phyloP scores from a whole-genome alignment of 2,888 invertebrate genomes.

The Drosophila recens region DNA sequence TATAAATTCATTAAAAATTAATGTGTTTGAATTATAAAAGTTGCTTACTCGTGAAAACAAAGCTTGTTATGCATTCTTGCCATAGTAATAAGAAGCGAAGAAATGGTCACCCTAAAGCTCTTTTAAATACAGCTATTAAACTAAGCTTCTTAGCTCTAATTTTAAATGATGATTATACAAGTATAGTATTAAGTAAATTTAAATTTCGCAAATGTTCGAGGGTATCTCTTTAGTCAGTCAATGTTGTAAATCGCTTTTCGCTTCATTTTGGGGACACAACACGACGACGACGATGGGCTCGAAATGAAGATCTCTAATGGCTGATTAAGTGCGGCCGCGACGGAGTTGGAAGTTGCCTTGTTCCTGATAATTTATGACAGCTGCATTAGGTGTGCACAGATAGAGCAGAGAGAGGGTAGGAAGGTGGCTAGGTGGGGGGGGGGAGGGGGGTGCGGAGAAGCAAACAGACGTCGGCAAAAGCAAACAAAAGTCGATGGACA shows the following conservation, averaged over 20 bases:
- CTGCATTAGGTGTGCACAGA: slow-evolving; percentile 46
- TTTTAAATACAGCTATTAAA: not conserved
- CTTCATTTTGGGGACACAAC: slow-evolving; percentile 53
- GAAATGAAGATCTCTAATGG: slow-evolving; percentile 75
- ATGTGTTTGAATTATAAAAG: too few relatives aligned
- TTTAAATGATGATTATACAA: not conserved
- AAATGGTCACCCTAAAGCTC: slow-evolving; percentile 10
- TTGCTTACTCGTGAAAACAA: not conserved
- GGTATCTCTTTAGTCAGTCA: slow-evolving; percentile 2
- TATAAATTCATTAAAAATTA: too few relatives aligned
- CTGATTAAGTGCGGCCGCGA: slow-evolving; percentile 64
- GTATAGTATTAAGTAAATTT: too few relatives aligned
- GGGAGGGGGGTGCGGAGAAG: not conserved
- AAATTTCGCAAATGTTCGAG: not conserved
- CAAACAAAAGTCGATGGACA: slow-evolving; percentile 37
- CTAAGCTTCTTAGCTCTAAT: not conserved
- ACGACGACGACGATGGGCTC: slow-evolving; percentile 24
- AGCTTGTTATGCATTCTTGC: not conserved
- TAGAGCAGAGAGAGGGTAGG: not conserved
- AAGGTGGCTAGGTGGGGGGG: not conserved
- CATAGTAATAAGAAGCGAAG: not conserved
- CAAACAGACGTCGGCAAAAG: slow-evolving; percentile 63
- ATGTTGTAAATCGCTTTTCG: not conserved
- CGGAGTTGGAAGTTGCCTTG: slow-evolving; percentile 46
- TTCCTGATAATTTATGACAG: slow-evolving; percentile 75